Conservation (phyloP, 2,797 vertebrate species). For the Myotis findleyi region DNA sequence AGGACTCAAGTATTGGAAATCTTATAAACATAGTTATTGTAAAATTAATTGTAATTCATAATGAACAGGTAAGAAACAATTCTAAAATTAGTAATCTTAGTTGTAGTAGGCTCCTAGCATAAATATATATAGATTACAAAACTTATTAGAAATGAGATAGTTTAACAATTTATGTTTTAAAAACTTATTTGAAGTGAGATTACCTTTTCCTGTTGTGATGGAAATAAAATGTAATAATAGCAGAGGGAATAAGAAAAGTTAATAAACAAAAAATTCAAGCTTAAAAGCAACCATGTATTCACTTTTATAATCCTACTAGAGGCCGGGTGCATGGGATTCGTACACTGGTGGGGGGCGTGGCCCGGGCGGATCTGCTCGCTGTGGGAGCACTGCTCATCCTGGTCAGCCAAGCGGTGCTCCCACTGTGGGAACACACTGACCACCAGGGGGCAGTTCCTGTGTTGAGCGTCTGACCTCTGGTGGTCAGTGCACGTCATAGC, state of each 20-base stretch:
- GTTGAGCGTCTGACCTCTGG: too few relatives aligned
- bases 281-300: background rate
- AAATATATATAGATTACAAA: background rate
- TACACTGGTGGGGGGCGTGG: too few relatives aligned
- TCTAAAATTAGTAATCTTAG: background rate
- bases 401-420: too few relatives aligned
- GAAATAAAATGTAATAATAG: background rate
- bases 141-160: background rate
- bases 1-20: conserved; percentile 97
- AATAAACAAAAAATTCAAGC: background rate
- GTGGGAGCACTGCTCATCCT: too few relatives aligned
- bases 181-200: background rate
- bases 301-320: background rate
- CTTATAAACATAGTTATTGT: conserved; percentile 98
- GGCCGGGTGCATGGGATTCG: too few relatives aligned
- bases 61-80: conserved; percentile 93
- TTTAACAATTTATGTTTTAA: conserved; percentile 8
- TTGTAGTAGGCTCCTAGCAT: background rate
- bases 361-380: too few relatives aligned
- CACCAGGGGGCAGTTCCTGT: too few relatives aligned
- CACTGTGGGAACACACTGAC: too few relatives aligned
- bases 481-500: too few relatives aligned
- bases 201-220: background rate
- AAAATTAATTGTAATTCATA: conserved; percentile 95
- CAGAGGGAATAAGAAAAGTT: background rate